Percentiles rank a stretch among this genome's conserved stretches.
These are phyloP conservation scores for Beris morrisii DNA, from an alignment of 2,888 invertebrate genomes.

Conservation along the genomic window DNA sequence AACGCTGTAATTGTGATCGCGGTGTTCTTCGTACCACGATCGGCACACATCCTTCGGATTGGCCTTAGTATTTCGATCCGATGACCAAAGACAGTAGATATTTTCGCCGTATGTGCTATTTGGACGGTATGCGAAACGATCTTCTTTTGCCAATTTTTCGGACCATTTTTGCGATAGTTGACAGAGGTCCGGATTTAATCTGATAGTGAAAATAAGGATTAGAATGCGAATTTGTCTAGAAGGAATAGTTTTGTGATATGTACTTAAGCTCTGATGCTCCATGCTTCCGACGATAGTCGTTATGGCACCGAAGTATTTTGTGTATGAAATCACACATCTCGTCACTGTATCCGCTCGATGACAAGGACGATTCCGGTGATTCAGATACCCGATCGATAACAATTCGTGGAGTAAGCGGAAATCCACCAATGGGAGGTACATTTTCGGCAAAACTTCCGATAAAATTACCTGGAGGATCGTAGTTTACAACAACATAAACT, in stretches of 20 bases:
- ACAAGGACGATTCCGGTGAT: slow-evolving; percentile 42
- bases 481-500: slow-evolving; percentile 84
- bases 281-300: slow-evolving; percentile 64
- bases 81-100: slow-evolving; percentile 62
- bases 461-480: slow-evolving; percentile 86
- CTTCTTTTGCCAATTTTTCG: slow-evolving; percentile 65
- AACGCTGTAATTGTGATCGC: slow-evolving; percentile 58
- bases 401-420: slow-evolving; percentile 43
- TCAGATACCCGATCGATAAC: slow-evolving; percentile 43
- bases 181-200: slow-evolving; percentile 65
- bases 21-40: slow-evolving; percentile 63
- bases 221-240: background rate
- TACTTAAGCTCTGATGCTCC: slow-evolving; percentile 60
- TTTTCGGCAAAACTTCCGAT: slow-evolving; percentile 74
- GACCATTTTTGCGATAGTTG: slow-evolving; percentile 73
- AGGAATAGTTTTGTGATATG: slow-evolving; percentile 45
- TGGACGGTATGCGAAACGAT: slow-evolving; percentile 67
- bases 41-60: slow-evolving; percentile 60
- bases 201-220: slow-evolving; percentile 37
- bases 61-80: slow-evolving; percentile 59
- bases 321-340: slow-evolving; percentile 52
- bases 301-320: slow-evolving; percentile 62
- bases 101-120: slow-evolving; percentile 67
- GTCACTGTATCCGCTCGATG: slow-evolving; percentile 44
- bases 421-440: slow-evolving; percentile 64